Conservation (phyloP, 1,140 invertebrate genomes). For the Coboldia fuscipes region DNA sequence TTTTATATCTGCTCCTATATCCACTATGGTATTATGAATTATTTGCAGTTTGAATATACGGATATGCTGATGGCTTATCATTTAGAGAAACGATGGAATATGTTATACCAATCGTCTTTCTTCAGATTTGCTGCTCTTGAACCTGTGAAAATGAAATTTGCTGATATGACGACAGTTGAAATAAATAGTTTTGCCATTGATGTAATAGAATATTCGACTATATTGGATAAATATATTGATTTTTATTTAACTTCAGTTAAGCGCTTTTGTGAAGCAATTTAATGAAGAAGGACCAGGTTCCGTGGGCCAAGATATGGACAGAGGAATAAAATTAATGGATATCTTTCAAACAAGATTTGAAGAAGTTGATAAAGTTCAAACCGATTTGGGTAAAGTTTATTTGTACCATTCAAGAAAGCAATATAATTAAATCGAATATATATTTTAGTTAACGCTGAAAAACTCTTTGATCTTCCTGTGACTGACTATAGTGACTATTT, state of each 20-base stretch:
- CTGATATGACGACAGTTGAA: slow-evolving; percentile 44
- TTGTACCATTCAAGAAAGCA: too few relatives aligned
- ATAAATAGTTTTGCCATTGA: slow-evolving; percentile 46
- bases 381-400: slow-evolving; percentile 30
- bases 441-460: slow-evolving; percentile 42
- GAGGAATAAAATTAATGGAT: slow-evolving; percentile 43
- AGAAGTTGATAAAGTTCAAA: slow-evolving; percentile 38
- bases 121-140: slow-evolving; percentile 43
- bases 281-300: slow-evolving; percentile 50
- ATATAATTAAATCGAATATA: too few relatives aligned
- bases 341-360: slow-evolving; percentile 43
- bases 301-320: slow-evolving; percentile 51
- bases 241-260: slow-evolving; percentile 15
- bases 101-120: slow-evolving; percentile 37
- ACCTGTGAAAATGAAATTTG: slow-evolving; percentile 55
- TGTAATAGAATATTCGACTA: slow-evolving; percentile 11
- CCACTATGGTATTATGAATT: not conserved
- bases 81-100: slow-evolving; percentile 42
- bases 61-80: slow-evolving; percentile 28
- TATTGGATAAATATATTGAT: not conserved
- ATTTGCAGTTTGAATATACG: slow-evolving; percentile 15
- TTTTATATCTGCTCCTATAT: slow-evolving; percentile 6
- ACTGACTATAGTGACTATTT: slow-evolving; percentile 58
- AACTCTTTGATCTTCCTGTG: slow-evolving; percentile 63
- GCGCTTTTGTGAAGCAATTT: slow-evolving; percentile 48